Percentiles rank a stretch among this genome's conserved stretches.
These are phyloP conservation scores for Dyspetes luteomarginatus DNA, from an alignment of 2,888 invertebrate genomes.

Conservation along the genomic window DNA sequence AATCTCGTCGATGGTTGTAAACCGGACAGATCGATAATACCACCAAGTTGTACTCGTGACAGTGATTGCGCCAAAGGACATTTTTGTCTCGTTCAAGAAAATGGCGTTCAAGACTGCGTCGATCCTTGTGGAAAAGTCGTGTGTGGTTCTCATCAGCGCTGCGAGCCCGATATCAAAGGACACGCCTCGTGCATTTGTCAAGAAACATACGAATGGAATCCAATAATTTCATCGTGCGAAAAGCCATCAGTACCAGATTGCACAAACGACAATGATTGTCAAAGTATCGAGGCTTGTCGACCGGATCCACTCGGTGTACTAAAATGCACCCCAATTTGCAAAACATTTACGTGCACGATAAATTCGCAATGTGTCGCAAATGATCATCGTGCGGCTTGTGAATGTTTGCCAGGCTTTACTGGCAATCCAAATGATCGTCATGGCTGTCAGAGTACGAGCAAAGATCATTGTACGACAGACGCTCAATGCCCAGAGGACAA, in stretches of 20 bases:
- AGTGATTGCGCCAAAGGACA: constrained; percentile 89
- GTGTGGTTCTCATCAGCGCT: constrained; percentile 93
- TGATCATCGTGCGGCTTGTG: constrained; percentile 91
- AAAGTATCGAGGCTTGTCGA: constrained; percentile 88
- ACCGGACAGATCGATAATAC: constrained; percentile 86
- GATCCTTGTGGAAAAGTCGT: constrained; percentile 92
- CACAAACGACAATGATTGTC: constrained; percentile 88
- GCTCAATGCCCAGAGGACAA: constrained; percentile 93
- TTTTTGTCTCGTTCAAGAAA: constrained; percentile 88
- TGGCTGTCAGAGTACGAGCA: constrained; percentile 90
- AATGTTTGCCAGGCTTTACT: constrained; percentile 92
- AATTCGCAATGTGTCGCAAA: constrained; percentile 92
- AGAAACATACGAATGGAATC: constrained; percentile 92
- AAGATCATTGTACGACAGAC: constrained; percentile 91
- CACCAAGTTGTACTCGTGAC: constrained; percentile 86
- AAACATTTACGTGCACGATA: constrained; percentile 92
- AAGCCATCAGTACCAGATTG: constrained; percentile 95
- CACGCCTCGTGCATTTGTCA: constrained; percentile 92
- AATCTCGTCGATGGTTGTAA: constrained; percentile 92
- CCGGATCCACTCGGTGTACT: constrained; percentile 94
- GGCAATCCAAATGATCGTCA: constrained; percentile 96
- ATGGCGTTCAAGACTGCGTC: constrained; percentile 88
- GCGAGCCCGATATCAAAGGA: constrained; percentile 87
- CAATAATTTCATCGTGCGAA: constrained; percentile 91
- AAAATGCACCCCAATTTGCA: constrained; percentile 92